These are phyloP conservation scores for Perithous albicinctus DNA, from an alignment of 2,888 invertebrate species.

Conservation along the genomic window DNA sequence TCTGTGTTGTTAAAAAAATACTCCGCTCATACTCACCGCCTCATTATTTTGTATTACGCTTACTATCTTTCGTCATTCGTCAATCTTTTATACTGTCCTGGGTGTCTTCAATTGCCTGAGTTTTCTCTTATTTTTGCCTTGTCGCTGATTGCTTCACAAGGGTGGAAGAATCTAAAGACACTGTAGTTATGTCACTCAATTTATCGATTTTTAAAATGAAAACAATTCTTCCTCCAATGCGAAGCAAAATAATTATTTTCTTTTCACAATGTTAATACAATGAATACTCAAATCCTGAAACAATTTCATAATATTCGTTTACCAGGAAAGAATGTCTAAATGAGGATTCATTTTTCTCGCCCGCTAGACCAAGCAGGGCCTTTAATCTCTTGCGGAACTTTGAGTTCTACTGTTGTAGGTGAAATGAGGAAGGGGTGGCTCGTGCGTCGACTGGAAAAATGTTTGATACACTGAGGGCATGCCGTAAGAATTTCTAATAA, in stretches of 20 bases:
- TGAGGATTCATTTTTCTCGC: too few species aligned
- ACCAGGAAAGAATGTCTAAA: too few species aligned
- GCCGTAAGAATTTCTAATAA: conserved; percentile 67
- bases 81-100: not conserved
- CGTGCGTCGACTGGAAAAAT: conserved; percentile 12
- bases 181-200: too few species aligned
- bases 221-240: too few species aligned
- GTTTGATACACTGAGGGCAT: conserved; percentile 53
- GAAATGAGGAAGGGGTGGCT: not conserved
- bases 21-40: not conserved
- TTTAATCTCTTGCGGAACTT: conserved; percentile 12
- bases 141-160: not conserved
- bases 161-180: too few species aligned
- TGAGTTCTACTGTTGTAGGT: conserved; percentile 6
- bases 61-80: not conserved
- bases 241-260: too few species aligned
- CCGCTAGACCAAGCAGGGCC: not conserved
- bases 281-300: too few species aligned
- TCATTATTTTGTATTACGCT: not conserved
- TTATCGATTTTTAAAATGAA: too few species aligned
- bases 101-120: not conserved
- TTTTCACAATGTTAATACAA: too few species aligned
- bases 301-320: too few species aligned
- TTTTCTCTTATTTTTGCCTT: not conserved
- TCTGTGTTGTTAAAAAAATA: conserved; percentile 7